phyloP scores from a whole-genome alignment of 2,113 vertebrate genomes.

The Himantopus leucocephalus region DNA sequence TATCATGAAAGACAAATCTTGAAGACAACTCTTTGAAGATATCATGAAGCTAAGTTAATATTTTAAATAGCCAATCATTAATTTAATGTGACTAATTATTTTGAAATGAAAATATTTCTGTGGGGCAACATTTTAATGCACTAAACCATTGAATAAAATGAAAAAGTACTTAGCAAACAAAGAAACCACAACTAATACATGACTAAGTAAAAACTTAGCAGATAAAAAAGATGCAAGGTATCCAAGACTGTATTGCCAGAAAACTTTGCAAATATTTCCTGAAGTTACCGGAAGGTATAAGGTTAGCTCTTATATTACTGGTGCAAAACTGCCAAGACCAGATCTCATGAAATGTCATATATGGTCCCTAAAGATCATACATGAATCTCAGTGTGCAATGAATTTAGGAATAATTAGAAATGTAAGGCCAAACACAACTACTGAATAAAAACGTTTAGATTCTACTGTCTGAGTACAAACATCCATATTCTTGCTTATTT shows the following conservation, averaged over 20 bases:
- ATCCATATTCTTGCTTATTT: not conserved
- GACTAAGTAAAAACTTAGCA: not conserved
- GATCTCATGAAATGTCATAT: not conserved
- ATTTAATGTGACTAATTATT: not conserved
- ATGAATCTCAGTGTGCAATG: not conserved
- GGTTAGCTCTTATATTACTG: not conserved
- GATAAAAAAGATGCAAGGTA: not conserved
- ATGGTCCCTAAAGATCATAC: not conserved
- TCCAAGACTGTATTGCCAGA: not conserved
- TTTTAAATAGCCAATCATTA: not conserved
- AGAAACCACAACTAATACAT: not conserved
- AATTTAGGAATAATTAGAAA: not conserved
- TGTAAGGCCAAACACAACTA: not conserved
- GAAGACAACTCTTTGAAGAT: not conserved
- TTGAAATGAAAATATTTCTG: not conserved
- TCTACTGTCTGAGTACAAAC: not conserved
- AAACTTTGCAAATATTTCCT: not conserved
- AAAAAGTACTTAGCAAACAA: not conserved
- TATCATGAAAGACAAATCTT: not conserved
- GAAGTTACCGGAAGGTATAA: not conserved
- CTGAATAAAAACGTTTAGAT: not conserved
- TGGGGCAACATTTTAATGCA: not conserved
- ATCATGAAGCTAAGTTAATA: not conserved
- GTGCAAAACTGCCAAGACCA: not conserved
- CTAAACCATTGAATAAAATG: not conserved